phyloP scores from a whole-genome alignment of 2,113 vertebrate species.

The Chaetodon auriga region DNA sequence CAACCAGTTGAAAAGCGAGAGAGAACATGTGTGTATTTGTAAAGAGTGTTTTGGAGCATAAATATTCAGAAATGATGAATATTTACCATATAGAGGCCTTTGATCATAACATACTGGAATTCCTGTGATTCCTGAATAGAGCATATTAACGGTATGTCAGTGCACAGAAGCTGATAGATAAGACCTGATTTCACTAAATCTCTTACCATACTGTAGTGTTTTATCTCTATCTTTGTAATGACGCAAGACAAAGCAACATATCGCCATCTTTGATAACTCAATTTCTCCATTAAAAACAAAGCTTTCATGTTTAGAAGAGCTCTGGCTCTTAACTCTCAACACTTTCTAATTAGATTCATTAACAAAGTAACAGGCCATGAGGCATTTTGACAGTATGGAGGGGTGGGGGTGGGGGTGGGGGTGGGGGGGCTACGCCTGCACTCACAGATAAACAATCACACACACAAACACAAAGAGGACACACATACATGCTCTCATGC shows the following conservation, averaged over 20 bases:
- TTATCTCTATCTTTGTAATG: slow-evolving; percentile 51
- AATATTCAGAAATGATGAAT: too few relatives aligned
- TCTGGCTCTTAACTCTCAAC: slow-evolving; percentile 42
- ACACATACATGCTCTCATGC: neutral
- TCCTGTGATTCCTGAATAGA: slow-evolving; percentile 34
- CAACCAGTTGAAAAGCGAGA: too few relatives aligned
- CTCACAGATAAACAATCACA: slow-evolving; percentile 8
- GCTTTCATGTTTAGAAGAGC: slow-evolving; percentile 63
- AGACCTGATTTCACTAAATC: slow-evolving; percentile 33
- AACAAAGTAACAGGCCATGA: slow-evolving; percentile 50
- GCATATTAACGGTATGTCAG: neutral
- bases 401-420: neutral
- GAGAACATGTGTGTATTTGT: too few relatives aligned
- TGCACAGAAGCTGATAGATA: slow-evolving; percentile 6
- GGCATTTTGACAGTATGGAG: slow-evolving; percentile 30
- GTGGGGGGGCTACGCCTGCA: neutral
- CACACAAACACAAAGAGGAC: neutral
- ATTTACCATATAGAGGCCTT: too few relatives aligned
- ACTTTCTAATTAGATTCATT: slow-evolving; percentile 68
- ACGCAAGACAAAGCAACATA: slow-evolving; percentile 69
- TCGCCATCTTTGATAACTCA: slow-evolving; percentile 46
- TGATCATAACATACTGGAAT: too few relatives aligned
- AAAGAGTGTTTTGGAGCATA: too few relatives aligned
- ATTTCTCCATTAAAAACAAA: slow-evolving; percentile 39
- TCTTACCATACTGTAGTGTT: neutral